phyloP scores from a whole-genome alignment of 2,888 invertebrate genomes.

The Cephus runcator region DNA sequence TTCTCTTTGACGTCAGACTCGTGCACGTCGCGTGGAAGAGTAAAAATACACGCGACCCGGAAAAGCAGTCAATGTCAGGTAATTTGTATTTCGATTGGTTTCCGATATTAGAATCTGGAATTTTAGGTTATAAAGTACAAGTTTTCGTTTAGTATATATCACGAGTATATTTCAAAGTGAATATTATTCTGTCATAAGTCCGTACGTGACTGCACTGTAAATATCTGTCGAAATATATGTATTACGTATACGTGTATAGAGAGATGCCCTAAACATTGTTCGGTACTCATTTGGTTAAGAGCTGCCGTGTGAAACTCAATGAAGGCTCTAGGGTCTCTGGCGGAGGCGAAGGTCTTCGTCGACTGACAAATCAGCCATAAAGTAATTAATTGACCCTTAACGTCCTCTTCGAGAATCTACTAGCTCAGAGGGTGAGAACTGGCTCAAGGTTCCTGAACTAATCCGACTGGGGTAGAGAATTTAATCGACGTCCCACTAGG shows the following conservation, averaged over 20 bases:
- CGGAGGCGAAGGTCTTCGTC: neutral
- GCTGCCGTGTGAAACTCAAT: neutral
- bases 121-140: neutral
- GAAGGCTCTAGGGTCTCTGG: neutral
- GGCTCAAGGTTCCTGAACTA: neutral
- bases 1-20: slow-evolving; percentile 15
- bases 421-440: neutral
- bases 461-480: neutral
- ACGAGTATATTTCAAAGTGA: neutral
- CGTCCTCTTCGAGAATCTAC: neutral
- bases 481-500: neutral
- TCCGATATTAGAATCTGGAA: neutral
- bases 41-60: slow-evolving; percentile 18
- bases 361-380: neutral
- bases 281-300: neutral
- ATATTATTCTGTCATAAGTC: neutral
- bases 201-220: neutral
- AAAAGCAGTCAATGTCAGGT: slow-evolving; percentile 22
- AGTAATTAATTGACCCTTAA: neutral
- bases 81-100: neutral
- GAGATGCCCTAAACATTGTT: neutral
- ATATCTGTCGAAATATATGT: neutral
- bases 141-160: neutral
- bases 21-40: slow-evolving; percentile 10
- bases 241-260: neutral